phyloP scores from a whole-genome alignment of 2,797 vertebrate species.

The Meriones psammophilus region DNA sequence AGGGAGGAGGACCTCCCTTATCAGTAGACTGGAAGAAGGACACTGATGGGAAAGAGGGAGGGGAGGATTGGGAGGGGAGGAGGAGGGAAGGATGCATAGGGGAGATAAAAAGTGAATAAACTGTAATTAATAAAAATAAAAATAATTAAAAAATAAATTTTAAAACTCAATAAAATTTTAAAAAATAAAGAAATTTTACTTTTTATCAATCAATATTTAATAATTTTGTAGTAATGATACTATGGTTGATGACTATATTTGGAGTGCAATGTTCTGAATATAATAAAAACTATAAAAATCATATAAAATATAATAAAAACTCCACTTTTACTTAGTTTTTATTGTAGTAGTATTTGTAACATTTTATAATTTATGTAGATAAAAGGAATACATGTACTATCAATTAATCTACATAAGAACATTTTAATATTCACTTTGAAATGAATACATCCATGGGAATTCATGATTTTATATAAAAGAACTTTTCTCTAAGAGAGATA shows the following conservation, averaged over 20 bases:
- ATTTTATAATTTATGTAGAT: conserved; percentile 31
- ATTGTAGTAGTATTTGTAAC: not conserved
- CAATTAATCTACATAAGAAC: conserved; percentile 2
- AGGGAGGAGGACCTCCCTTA: too few relatives aligned
- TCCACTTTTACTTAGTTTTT: conserved; percentile 30
- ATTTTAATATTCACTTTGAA: not conserved
- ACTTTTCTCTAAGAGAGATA: not conserved
- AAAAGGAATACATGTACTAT: not conserved
- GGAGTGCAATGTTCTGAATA: not conserved
- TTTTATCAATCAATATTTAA: conserved; percentile 17
- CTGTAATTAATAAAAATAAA: too few relatives aligned
- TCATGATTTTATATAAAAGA: conserved; percentile 6
- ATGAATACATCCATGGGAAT: not conserved
- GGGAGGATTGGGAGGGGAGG: too few relatives aligned
- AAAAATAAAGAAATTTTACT: not conserved
- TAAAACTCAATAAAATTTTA: too few relatives aligned
- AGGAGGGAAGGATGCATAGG: too few relatives aligned
- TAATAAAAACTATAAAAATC: not conserved
- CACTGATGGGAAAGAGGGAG: too few relatives aligned
- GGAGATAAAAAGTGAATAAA: too few relatives aligned
- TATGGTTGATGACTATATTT: not conserved
- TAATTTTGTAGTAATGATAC: not conserved
- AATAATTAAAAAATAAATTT: too few relatives aligned
- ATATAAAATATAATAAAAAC: not conserved
- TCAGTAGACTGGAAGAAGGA: too few relatives aligned